Conservation (phyloP, 2,797 vertebrate species). For the Falco novaeseelandiae region DNA sequence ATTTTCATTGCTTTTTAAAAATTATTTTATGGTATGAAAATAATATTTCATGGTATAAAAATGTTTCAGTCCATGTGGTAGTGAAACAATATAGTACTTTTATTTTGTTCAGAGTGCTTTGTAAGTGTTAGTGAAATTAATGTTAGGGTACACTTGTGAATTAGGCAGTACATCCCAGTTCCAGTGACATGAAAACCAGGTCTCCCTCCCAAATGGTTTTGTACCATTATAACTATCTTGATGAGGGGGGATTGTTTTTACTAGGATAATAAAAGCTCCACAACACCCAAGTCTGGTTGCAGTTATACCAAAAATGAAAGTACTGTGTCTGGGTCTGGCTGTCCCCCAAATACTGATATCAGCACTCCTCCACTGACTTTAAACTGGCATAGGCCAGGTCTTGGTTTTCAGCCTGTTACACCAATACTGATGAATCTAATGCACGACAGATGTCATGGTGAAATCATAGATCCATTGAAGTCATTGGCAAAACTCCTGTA, state of each 20-base stretch:
- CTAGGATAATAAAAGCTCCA: background rate
- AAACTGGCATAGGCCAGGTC: background rate
- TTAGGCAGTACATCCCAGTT: background rate
- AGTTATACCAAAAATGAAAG: conserved; percentile 5
- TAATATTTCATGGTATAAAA: background rate
- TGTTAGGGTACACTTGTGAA: background rate
- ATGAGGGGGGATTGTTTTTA: background rate
- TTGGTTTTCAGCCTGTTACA: conserved; percentile 33
- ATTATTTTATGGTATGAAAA: conserved; percentile 11
- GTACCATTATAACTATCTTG: background rate
- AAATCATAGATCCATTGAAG: conserved; percentile 46
- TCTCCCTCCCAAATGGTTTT: background rate
- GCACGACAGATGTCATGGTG: conserved; percentile 18
- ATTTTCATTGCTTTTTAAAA: background rate
- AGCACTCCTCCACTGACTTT: background rate
- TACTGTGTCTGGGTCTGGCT: background rate
- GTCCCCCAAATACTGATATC: background rate
- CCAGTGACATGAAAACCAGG: background rate
- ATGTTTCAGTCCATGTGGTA: background rate
- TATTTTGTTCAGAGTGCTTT: background rate
- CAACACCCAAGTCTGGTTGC: background rate
- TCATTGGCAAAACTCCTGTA: conserved; percentile 8
- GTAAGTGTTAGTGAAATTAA: background rate
- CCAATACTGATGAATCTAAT: conserved; percentile 13
- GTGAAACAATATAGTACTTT: background rate